Evolutionary conservation across 64 coral and sea anemone species (phyloP).

Genomic region (Catalaphyllia jardinei): DNA sequence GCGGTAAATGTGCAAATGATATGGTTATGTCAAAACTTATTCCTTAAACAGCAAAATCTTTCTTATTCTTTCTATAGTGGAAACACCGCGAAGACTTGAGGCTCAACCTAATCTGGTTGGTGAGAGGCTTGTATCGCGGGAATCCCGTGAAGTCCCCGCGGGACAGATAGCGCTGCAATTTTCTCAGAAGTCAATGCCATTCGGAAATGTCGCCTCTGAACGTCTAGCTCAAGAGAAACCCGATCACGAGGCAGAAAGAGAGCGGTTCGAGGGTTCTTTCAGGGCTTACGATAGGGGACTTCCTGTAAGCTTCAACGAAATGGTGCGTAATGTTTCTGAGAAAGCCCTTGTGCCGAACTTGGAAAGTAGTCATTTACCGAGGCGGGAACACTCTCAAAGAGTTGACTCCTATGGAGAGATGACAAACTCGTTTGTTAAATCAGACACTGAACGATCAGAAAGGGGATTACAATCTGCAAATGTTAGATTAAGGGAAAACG

Average conservation of each 20-base stretch:
- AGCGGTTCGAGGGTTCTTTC: not conserved
- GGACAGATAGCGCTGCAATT: not conserved
- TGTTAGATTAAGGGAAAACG: not conserved
- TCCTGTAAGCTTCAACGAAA: slow-evolving; percentile 6
- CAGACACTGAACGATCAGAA: slow-evolving; percentile 4
- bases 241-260: not conserved
- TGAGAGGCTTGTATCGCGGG: slow-evolving; percentile 23
- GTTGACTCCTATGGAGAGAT: slow-evolving; percentile 1
- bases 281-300: slow-evolving; percentile 4
- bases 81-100: slow-evolving; percentile 16
- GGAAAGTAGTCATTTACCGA: not conserved
- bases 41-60: not conserved
- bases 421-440: slow-evolving; percentile 21
- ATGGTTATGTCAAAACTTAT: no score
- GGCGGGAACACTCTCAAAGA: not conserved
- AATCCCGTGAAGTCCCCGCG: not conserved
- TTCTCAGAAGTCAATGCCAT: not conserved
- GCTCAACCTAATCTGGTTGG: slow-evolving; percentile 24
- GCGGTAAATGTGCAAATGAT: no score
- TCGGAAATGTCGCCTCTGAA: slow-evolving; percentile 24
- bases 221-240: not conserved
- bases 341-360: not conserved
- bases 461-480: not conserved
- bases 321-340: not conserved
- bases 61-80: not conserved